Conservation (phyloP, 2,113 vertebrate genomes). For the Prochilodus magdalenae region DNA sequence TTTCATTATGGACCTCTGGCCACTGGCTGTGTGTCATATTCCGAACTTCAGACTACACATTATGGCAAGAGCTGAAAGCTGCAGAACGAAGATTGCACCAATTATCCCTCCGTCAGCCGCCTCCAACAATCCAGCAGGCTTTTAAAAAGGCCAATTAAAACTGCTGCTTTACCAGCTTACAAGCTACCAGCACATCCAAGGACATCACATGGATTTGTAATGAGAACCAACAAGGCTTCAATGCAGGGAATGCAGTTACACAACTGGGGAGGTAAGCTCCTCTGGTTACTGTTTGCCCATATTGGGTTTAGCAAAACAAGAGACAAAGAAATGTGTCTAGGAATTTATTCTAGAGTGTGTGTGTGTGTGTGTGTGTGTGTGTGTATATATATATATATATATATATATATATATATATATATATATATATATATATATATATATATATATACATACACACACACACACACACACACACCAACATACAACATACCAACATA, state of each 20-base stretch:
- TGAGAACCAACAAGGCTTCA: neutral
- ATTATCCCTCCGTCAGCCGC: neutral
- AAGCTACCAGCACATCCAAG: neutral
- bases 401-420: too few relatives aligned
- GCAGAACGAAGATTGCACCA: neutral
- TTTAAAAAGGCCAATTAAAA: neutral
- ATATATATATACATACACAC: too few relatives aligned
- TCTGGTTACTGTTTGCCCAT: neutral
- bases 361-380: too few relatives aligned
- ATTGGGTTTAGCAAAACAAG: too few relatives aligned
- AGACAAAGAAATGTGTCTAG: too few relatives aligned
- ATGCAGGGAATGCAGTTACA: neutral
- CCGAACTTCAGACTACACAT: neutral
- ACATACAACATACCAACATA: too few relatives aligned
- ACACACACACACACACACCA: too few relatives aligned
- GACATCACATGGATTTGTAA: neutral
- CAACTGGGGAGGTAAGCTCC: neutral
- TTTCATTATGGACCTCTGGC: neutral
- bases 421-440: too few relatives aligned
- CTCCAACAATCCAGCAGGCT: neutral
- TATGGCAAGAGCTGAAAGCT: constrained; percentile 7
- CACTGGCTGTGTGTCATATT: neutral
- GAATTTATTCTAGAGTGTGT: too few relatives aligned
- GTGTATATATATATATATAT: too few relatives aligned
- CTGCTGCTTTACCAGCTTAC: neutral